Evolutionary conservation across 2,888 invertebrate species (phyloP), one percentile per base, ranked within the genome.

Genomic region (Agrenia bidenticulata): DNA sequence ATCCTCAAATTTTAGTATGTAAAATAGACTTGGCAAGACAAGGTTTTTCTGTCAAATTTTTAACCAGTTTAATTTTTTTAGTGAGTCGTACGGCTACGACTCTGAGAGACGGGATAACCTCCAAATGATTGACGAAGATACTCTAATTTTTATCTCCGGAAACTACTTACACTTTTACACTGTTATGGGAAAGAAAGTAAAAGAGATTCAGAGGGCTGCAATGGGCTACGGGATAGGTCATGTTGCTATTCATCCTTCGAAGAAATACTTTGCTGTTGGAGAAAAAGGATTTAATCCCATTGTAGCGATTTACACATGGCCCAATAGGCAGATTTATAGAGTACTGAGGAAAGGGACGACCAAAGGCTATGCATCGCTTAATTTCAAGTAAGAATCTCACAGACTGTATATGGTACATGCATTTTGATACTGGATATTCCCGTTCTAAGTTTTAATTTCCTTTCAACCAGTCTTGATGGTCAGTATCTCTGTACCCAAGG

Each of bases 21-120:
- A 1, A 7, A 32, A 24, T 54, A 4, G 4, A n/a, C 39, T 1
- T 41, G 19, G 5, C n/a, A 53, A 17, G 39, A 63, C 15, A 42
- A 53, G 21, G 26, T 49, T 66, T 54, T 42, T 32, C 50, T 56
- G 54, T 9, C 19, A 65, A 61, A 42, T 45, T n/a, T 56, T 50
- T n/a, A 45, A 64, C 39, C 11, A 21, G 13, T 50, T 59, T 54
- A 41, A 64, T 56, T 64, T 63, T 67, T 71, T 49, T 72, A 93
- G 92, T 78, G 84, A 90, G 81, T 93, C 93, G 0, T 94, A 88
- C 79, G 92, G 92, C 9, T 95, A 92, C 79, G 88, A 94, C 78
- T 91, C 92, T 78, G 86, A 85, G 73, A 88, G 87, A 76, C 84
- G 87, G 65, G 90, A 88, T 78, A 95, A 95, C 79, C 80, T 95